Evolutionary conservation across 2,797 vertebrate species (phyloP), one percentile per base, ranked within the genome.

Genomic region (Chromis chromis): DNA sequence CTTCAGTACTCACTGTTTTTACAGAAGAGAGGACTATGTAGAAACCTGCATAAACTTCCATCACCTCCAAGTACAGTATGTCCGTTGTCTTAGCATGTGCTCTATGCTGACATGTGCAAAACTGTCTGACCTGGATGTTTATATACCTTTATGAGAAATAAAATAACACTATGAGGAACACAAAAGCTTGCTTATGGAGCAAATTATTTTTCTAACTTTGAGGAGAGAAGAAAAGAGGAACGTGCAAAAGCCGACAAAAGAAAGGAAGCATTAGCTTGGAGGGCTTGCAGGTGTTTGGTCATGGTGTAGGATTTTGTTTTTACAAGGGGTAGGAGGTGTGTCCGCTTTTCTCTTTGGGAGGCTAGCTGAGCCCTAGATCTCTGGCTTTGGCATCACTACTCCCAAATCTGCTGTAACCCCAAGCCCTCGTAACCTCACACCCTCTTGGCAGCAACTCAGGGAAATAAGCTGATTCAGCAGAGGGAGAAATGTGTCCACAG

Each of bases 401-500:
- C 74, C 71, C 73, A 87, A 86, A 86, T 87, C 70, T 81, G 65
- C 81, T 74, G 70, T 61, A 33, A 65, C 60, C 77, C 44, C 39
- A 46, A 78, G 57, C 79, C 78, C 75, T 54, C 39, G 76, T 73
- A 73, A 83, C 70, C 85, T 80, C 79, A 81, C 65, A 75, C 67
- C 69, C 81, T 83, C 66, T 78, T 90, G 88, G 84, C 88, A 85
- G 72, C 49, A 50, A 36, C 64, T 70, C 56, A 4, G 74, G 19
- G 62, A 85, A 88, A 84, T 78, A 65, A 86, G 85, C 87, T 81
- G 85, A 91, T 79, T 91, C 88, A 86, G 89, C 83, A 79, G 49
- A 65, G 65, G 73, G 70, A 73, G 82, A 87, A 79, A 76, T 24
- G 60, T 33, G 60, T 80, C 69, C 25, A 22, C 27, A 57, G 76